Conservation (phyloP, 1,140 invertebrate genomes). For the Heliothis subflexa region DNA sequence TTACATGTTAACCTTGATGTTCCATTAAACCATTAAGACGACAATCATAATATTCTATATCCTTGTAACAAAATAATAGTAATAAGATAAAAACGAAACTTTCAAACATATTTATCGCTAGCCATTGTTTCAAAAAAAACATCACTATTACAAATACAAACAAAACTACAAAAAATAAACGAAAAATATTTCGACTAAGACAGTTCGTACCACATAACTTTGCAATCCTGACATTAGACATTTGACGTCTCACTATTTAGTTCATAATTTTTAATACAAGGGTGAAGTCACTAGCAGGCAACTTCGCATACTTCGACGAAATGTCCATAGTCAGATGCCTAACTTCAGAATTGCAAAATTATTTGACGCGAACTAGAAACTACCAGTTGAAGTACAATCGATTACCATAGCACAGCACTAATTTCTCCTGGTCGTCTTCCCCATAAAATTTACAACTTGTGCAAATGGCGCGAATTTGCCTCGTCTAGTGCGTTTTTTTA, state of each 20-base stretch:
- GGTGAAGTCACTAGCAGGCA: no score
- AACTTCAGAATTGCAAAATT: no score
- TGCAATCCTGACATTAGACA: no score
- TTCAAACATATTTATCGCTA: conserved; percentile 19
- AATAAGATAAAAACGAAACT: conserved; percentile 18
- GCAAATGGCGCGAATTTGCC: conserved; percentile 74
- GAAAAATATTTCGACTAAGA: conserved; percentile 39
- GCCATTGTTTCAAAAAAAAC: neutral
- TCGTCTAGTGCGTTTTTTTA: conserved; percentile 69
- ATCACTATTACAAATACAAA: conserved; percentile 34
- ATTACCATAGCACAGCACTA: conserved; percentile 59
- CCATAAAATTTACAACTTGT: conserved; percentile 82
- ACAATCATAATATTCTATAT: conserved; percentile 4
- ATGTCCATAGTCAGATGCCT: no score
- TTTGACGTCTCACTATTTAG: no score
- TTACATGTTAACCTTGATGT: conserved; percentile 21
- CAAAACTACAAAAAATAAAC: conserved; percentile 42
- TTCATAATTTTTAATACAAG: no score
- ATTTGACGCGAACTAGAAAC: neutral
- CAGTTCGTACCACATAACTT: no score
- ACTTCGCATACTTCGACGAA: no score
- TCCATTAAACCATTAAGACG: conserved; percentile 1
- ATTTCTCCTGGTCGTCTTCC: conserved; percentile 71
- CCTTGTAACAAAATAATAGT: conserved; percentile 18
- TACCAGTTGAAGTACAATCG: conserved; percentile 56